phyloP scores from a whole-genome alignment of 2,888 invertebrate species.

The Geotrupes spiniger region DNA sequence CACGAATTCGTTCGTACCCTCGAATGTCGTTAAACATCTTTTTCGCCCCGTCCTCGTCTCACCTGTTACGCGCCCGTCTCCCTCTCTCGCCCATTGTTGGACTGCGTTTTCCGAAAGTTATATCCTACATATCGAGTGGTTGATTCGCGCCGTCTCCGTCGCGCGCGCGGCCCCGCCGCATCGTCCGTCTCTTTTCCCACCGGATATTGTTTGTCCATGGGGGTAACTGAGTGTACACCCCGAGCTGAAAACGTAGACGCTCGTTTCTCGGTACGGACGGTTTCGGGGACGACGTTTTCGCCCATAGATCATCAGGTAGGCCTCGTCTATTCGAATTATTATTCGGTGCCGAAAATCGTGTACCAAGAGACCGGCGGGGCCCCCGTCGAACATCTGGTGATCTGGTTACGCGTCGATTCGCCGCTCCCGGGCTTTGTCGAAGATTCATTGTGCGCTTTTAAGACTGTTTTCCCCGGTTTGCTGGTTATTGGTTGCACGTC shows the following conservation, averaged over 20 bases:
- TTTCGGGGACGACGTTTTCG: too few relatives aligned
- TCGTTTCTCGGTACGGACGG: neutral
- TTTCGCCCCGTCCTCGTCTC: constrained; percentile 9
- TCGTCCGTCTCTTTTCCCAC: constrained; percentile 19
- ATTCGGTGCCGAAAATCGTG: too few relatives aligned
- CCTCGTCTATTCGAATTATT: too few relatives aligned
- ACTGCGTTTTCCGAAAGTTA: constrained; percentile 17
- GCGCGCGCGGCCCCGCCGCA: neutral
- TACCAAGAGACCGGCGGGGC: too few relatives aligned
- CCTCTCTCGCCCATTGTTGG: constrained; percentile 14
- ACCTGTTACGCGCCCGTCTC: constrained; percentile 7
- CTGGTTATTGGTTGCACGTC: too few relatives aligned
- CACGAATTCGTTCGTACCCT: too few relatives aligned
- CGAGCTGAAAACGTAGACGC: constrained; percentile 20
- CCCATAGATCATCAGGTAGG: too few relatives aligned
- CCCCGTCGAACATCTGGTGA: too few relatives aligned
- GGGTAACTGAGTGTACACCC: constrained; percentile 23
- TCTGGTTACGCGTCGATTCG: too few relatives aligned
- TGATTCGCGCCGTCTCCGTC: constrained; percentile 7
- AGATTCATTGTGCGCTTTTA: too few relatives aligned
- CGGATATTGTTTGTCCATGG: constrained; percentile 32
- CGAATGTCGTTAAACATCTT: constrained; percentile 15
- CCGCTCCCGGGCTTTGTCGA: too few relatives aligned
- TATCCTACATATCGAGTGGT: constrained; percentile 12
- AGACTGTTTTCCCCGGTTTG: too few relatives aligned